Conservation (phyloP, 2,113 vertebrate genomes). For the Tragelaphus scriptus region DNA sequence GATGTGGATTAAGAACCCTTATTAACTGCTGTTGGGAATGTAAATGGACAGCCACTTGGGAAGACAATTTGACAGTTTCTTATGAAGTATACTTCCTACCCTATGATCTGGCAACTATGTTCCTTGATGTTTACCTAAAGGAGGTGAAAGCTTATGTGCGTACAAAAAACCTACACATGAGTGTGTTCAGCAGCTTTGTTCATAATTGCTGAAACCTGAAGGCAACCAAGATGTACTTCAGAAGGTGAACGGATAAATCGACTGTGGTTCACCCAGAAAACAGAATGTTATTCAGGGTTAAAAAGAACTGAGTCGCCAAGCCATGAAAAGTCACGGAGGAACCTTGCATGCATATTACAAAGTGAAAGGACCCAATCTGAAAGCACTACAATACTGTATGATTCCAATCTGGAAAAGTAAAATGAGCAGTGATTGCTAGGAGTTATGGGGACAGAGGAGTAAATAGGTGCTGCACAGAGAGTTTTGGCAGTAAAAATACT, state of each 20-base stretch:
- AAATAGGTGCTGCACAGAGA: too few species aligned
- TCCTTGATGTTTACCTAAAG: neutral
- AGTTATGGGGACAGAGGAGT: fast-evolving
- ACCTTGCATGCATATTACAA: neutral
- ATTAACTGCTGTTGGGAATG: neutral
- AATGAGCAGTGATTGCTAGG: neutral
- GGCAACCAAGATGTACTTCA: neutral
- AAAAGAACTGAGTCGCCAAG: neutral
- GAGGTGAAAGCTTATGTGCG: neutral
- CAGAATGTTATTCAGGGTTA: neutral
- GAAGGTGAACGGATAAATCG: neutral
- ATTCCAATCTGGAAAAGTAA: neutral
- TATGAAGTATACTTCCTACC: neutral
- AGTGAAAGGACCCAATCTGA: neutral
- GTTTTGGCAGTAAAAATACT: neutral
- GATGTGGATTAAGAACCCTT: too few species aligned
- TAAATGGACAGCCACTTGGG: neutral
- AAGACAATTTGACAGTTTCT: neutral
- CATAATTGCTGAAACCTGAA: neutral
- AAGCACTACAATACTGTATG: neutral
- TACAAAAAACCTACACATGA: neutral
- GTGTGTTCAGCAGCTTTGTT: neutral
- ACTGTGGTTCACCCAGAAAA: neutral
- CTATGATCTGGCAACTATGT: neutral
- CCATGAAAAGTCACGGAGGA: neutral